Evolutionary conservation across 2,113 vertebrate species (phyloP).

Genomic region (Gasterosteus aculeatus): DNA sequence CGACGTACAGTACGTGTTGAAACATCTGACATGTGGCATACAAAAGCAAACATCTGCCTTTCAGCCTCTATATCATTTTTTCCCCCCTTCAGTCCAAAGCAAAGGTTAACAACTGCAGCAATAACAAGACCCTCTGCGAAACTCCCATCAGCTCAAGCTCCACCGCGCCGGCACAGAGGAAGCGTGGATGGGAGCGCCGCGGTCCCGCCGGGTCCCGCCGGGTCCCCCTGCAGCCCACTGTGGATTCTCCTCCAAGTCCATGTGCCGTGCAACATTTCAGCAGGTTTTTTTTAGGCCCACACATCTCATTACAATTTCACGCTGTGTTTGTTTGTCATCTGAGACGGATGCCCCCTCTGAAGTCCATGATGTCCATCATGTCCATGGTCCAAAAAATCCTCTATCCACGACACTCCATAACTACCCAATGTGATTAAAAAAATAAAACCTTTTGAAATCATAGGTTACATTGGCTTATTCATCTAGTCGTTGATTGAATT

Average conservation of each 20-base stretch:
- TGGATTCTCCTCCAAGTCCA: conserved; percentile 36
- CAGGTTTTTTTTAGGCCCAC: conserved; percentile 66
- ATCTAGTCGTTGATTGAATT: too few species aligned
- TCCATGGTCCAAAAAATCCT: not conserved
- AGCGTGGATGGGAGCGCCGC: conserved; percentile 39
- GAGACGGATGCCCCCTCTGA: conserved; percentile 27
- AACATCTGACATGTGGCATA: conserved; percentile 52
- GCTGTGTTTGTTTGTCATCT: conserved; percentile 50
- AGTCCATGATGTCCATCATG: conserved; percentile 4
- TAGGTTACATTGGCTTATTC: too few species aligned
- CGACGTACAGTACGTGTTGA: conserved; percentile 31
- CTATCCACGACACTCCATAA: not conserved
- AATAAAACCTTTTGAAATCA: too few species aligned
- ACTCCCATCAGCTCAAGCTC: conserved; percentile 60
- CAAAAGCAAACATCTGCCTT: conserved; percentile 51
- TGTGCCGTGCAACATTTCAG: conserved; percentile 66
- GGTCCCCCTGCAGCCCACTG: conserved; percentile 53
- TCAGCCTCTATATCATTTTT: conserved; percentile 33
- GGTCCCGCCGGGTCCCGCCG: conserved; percentile 24
- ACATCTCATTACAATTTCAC: not conserved
- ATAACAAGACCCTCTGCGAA: conserved; percentile 47
- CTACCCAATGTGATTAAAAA: not conserved
- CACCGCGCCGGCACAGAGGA: conserved; percentile 60
- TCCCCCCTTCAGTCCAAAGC: conserved; percentile 51
- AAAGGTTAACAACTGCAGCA: conserved; percentile 62